A percentile compares a stretch with the other conserved stretches of the same genome.
phyloP scores from a whole-genome alignment of 2,113 vertebrate genomes.

The Dryoscopus gambensis region DNA sequence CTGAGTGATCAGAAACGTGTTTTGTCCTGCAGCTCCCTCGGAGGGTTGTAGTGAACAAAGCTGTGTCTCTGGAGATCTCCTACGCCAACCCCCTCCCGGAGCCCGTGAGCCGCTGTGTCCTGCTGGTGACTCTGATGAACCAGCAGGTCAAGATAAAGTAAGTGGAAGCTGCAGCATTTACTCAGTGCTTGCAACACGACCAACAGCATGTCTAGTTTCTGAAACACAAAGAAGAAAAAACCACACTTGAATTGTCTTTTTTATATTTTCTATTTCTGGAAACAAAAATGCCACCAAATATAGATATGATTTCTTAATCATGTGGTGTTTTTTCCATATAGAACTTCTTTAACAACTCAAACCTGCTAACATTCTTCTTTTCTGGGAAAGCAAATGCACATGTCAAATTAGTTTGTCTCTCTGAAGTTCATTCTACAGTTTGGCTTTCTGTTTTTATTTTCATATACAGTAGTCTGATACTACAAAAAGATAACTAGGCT shows the following conservation, averaged over 20 bases:
- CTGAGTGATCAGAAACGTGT: background rate
- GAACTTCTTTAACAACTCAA: background rate
- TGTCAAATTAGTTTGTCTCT: background rate
- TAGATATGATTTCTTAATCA: background rate
- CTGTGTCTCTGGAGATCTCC: constrained; percentile 53
- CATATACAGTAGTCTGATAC: background rate
- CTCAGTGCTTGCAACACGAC: background rate
- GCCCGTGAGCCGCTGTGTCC: constrained; percentile 41
- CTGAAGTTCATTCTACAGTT: background rate
- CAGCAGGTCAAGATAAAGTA: constrained; percentile 64
- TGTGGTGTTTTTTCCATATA: background rate
- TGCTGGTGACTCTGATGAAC: constrained; percentile 72
- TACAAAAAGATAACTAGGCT: background rate
- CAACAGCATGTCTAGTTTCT: background rate
- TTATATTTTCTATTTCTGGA: background rate
- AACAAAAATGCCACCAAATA: background rate
- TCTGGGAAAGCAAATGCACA: background rate
- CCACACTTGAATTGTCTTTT: background rate
- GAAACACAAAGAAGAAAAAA: background rate
- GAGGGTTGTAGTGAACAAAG: constrained; percentile 13
- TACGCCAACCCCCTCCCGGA: constrained; percentile 65
- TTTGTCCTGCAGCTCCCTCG: constrained; percentile 31
- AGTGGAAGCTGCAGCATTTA: background rate
- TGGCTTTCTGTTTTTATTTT: background rate
- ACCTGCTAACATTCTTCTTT: background rate